Percentiles rank a stretch among this genome's conserved stretches.
phyloP scores from a whole-genome alignment of 2,113 vertebrate species.

The Prunella fulvescens region DNA sequence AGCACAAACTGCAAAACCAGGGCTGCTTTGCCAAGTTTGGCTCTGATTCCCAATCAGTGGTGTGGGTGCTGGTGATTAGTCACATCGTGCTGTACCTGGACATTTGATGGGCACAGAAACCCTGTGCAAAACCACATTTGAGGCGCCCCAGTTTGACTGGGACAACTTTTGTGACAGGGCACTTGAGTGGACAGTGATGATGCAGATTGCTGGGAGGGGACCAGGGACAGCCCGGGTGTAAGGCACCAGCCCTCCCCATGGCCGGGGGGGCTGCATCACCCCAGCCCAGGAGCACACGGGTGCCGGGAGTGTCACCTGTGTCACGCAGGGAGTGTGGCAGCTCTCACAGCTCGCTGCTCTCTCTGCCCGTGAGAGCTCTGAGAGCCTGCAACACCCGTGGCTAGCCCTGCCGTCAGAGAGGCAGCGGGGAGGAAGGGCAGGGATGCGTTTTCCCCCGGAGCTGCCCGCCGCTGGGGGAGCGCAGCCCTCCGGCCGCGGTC shows the following conservation, averaged over 20 bases:
- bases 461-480: not conserved
- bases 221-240: accelerated
- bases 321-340: not conserved
- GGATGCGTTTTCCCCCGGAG: not conserved
- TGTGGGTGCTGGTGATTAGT: not conserved
- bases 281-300: accelerated
- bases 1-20: not conserved
- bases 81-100: not conserved
- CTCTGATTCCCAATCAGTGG: not conserved
- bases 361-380: not conserved
- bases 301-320: not conserved
- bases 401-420: accelerated
- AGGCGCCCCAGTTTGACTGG: not conserved
- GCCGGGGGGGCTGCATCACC: accelerated
- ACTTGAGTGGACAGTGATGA: not conserved
- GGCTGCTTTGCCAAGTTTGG: not conserved
- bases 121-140: not conserved
- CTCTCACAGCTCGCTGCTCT: not conserved
- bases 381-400: accelerated
- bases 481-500: not conserved
- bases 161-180: not conserved
- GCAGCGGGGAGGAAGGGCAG: not conserved
- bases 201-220: accelerated
- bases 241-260: accelerated
- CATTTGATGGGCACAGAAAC: accelerated